Base-by-base conservation (phyloP, 2,888 invertebrate species). In the Piscicola geometra region DNA sequence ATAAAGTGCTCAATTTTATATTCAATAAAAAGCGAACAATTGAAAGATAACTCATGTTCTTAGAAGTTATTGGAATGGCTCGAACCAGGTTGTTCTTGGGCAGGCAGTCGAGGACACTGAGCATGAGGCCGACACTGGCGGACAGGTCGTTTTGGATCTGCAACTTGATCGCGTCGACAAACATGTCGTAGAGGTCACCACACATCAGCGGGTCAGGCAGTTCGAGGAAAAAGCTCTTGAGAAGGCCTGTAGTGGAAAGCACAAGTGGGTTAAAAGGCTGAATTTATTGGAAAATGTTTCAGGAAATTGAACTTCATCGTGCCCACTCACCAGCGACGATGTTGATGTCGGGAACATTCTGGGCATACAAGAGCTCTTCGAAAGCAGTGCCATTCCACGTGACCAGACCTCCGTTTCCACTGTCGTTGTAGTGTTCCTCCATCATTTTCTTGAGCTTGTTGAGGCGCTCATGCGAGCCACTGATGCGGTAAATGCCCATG, bases 271-370 rank as follows among this genome's bases (percentile, higher is more conserved):
- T n/a, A n/a, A n/a, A n/a, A n/a, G n/a, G n/a, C n/a, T n/a, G n/a
- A 47, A 47, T 47, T 21, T 47, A 47, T 47, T 47, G 9, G 60
- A 3, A 12, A 28, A 28, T 68, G 28, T 12, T 68, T 25, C 25
- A 21, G 3, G 25, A 18, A 32, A 30, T 33, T 21, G 68, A 3
- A n/a, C 33, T 33, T 33, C 35, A n/a, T 30, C 0, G 33, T 33
- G 28, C 32, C 15, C 56, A 52, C 81, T 81, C 81, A 88, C 90
- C 89, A 80, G 98, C 98, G 82, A 99, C 94, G 79, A 99, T 97
- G 87, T 99, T 99, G 83, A 98, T 96, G 85, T 99, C 99, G 67
- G 99, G 98, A 81, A 99, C 97, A 83, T 94, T 94, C 85, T 97
- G 96, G 0, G 95, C 93, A 69, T 93, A 92, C 79, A 99, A 88